These are phyloP conservation scores for Bruchidius siliquastri DNA, from an alignment of 2,888 invertebrate species.

Conservation along the genomic window DNA sequence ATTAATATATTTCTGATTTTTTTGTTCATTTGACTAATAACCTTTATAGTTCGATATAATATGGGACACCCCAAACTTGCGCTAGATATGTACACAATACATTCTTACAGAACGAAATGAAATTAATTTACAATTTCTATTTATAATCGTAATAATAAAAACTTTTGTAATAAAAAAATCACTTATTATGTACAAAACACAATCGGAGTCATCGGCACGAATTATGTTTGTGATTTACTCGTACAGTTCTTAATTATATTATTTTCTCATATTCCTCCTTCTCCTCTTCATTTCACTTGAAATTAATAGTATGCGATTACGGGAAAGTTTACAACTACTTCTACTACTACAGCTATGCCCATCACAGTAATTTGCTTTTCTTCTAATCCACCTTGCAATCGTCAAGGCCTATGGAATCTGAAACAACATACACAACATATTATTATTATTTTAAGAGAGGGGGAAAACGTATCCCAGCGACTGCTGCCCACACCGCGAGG, in stretches of 20 bases:
- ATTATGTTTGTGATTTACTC: too few relatives aligned
- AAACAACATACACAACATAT: constrained; percentile 33
- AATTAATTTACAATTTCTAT: constrained; percentile 35
- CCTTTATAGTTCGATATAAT: too few relatives aligned
- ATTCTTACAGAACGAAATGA: constrained; percentile 1
- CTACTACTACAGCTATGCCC: constrained; percentile 46
- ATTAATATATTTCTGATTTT: too few relatives aligned
- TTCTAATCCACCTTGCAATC: constrained; percentile 57
- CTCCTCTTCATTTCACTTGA: neutral
- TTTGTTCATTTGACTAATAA: too few relatives aligned
- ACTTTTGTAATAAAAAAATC: constrained; percentile 43
- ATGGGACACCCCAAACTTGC: neutral
- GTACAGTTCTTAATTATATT: too few relatives aligned
- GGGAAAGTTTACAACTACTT: constrained; percentile 36
- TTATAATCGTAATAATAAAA: constrained; percentile 24
- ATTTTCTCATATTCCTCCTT: neutral
- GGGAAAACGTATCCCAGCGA: too few relatives aligned
- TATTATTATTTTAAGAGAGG: neutral
- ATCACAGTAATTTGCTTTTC: constrained; percentile 49
- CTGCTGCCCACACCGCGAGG: too few relatives aligned
- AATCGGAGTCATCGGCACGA: constrained; percentile 15
- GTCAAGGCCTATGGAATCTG: constrained; percentile 79
- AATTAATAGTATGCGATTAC: constrained; percentile 38
- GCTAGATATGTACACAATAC: constrained; percentile 1
- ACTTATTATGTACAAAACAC: constrained; percentile 46